Evolutionary conservation across 2,888 invertebrate species (phyloP), one percentile per base, ranked within the genome.

Genomic region (Philonicus albiceps): DNA sequence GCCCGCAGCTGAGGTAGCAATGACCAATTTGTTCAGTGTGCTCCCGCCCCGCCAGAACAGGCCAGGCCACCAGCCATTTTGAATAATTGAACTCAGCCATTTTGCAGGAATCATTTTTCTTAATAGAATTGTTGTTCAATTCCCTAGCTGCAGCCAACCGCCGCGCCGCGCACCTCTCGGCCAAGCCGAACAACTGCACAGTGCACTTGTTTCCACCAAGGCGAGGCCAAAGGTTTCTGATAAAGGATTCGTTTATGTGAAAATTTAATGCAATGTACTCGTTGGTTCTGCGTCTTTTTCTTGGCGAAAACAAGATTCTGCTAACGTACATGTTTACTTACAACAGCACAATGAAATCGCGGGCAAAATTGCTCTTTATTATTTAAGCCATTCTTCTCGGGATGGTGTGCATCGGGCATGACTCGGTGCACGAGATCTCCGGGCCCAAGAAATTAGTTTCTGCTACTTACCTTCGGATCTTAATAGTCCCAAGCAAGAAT

Each of bases 91-190:
- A 53, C 40, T 73, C 84, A 73, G 73, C 84, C 84, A 84, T 84
- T 84, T 84, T 84, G 84, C 84, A 73, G 84, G 37, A 84, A 84
- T 84, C 72, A 81, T 81, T 81, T 81, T 81, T 81, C 81, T 81
- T 81, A 81, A 81, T 81, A 81, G 81, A 81, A 81, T 81, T 81
- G 81, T 81, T 81, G 81, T 81, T 81, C 81, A 81, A 81, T 81
- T 81, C 81, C 81, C 81, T 11, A 2, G 64, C 81, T 81, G 81
- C 55, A 81, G 34, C 81, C 81, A 81, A 81, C 81, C 81, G 34
- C 81, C 55, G 55, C 74, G 19, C 53, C 53, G 53, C 53, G 53
- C 22, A 27, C 64, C 49, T 13, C 19, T 27, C 49, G n/a, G 64
- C n/a, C 64, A 27, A 3, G 64, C 64, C 55, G 34, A 16, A 31